Conservation (phyloP, 2,888 invertebrate genomes). For the Agrochola litura region DNA sequence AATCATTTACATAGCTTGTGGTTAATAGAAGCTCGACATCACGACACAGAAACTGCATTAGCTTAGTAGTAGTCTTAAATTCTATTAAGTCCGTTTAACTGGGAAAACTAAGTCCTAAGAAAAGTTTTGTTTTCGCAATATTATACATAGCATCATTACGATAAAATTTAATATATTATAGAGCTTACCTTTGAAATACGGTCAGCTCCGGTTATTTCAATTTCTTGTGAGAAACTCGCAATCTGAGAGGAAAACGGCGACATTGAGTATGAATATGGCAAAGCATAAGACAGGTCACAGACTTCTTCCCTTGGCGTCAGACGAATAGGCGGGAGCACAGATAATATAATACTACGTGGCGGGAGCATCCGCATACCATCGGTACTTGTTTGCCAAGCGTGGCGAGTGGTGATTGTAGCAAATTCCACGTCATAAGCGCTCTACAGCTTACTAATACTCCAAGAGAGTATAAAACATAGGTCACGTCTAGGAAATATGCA, state of each 20-base stretch:
- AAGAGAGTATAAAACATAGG: conserved; percentile 27
- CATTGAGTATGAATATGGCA: conserved; percentile 35
- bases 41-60: not conserved
- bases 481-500: conserved; percentile 61
- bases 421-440: conserved; percentile 6
- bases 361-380: not conserved
- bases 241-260: conserved; percentile 23
- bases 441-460: conserved; percentile 6
- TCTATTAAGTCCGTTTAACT: not conserved
- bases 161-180: conserved; percentile 34
- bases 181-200: conserved; percentile 40
- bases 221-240: conserved; percentile 50
- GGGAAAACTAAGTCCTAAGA: not conserved
- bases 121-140: not conserved
- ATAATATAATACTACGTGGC: no score
- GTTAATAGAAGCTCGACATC: not conserved
- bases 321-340: not conserved
- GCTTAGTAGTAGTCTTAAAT: not conserved
- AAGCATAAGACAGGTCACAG: not conserved
- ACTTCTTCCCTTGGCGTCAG: not conserved
- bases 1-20: not conserved
- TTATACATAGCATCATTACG: conserved; percentile 7
- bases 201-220: conserved; percentile 42
- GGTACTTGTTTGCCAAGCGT: not conserved
- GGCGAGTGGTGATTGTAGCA: not conserved